These are phyloP conservation scores for Steinernema feltiae DNA, from an alignment of 1,140 invertebrate species.

Conservation along the genomic window DNA sequence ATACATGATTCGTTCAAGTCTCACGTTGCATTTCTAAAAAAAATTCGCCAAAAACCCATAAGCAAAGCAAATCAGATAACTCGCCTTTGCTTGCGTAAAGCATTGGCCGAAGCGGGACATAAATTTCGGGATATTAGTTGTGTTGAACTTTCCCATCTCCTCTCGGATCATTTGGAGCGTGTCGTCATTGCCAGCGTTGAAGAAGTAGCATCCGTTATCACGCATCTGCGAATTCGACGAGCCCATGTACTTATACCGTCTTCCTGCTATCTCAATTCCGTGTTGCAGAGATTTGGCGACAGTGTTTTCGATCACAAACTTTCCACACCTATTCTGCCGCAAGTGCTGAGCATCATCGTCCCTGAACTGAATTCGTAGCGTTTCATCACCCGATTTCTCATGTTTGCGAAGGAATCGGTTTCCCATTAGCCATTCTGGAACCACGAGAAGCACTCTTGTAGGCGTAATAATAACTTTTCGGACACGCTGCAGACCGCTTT, in stretches of 20 bases:
- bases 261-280: constrained; percentile 19
- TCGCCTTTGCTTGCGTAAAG: constrained; percentile 48
- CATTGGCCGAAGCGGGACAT: constrained; percentile 53
- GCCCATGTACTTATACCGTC: constrained; percentile 47
- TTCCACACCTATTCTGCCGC: neutral
- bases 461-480: constrained; percentile 44
- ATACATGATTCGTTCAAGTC: constrained; percentile 12
- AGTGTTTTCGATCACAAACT: constrained; percentile 16
- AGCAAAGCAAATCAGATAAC: neutral
- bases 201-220: constrained; percentile 50
- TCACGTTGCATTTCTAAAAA: constrained; percentile 11
- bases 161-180: constrained; percentile 20
- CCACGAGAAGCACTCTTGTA: constrained; percentile 39
- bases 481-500: neutral
- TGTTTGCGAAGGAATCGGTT: constrained; percentile 47
- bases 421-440: constrained; percentile 42
- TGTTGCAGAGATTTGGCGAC: constrained; percentile 8
- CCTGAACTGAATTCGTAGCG: constrained; percentile 32
- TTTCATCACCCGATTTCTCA: constrained; percentile 28
- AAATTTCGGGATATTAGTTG: constrained; percentile 46
- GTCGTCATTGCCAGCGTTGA: constrained; percentile 25
- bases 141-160: constrained; percentile 42
- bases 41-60: neutral
- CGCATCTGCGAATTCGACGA: constrained; percentile 52
- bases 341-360: constrained; percentile 25